Conservation (phyloP, 2,113 vertebrate genomes). For the Gymnocephalus cernua region DNA sequence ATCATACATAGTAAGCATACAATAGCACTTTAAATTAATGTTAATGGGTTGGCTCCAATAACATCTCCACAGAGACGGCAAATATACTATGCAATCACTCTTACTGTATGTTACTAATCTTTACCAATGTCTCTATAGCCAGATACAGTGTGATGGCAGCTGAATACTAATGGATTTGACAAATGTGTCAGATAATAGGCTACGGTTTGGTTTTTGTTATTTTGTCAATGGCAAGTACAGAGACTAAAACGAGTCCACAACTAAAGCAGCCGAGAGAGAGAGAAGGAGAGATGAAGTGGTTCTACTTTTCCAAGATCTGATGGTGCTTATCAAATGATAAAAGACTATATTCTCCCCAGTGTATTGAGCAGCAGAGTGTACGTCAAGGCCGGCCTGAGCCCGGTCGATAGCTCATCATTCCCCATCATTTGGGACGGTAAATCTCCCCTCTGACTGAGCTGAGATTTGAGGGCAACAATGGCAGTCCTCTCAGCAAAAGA, state of each 20-base stretch:
- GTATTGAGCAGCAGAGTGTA: conserved; percentile 48
- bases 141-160: not conserved
- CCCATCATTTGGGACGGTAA: conserved; percentile 57
- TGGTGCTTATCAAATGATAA: conserved; percentile 48
- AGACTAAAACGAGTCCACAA: conserved; percentile 5
- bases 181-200: conserved; percentile 6
- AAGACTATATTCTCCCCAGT: conserved; percentile 44
- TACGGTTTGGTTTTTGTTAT: not conserved
- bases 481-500: conserved; percentile 35
- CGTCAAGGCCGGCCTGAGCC: conserved; percentile 51
- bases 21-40: not conserved
- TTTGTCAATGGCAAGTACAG: not conserved
- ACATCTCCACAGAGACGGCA: not conserved
- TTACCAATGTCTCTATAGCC: not conserved
- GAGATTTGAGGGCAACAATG: conserved; percentile 49
- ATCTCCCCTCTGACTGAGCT: conserved; percentile 51
- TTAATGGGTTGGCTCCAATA: not conserved
- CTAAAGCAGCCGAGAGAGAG: conserved; percentile 28
- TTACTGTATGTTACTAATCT: not conserved
- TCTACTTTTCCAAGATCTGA: conserved; percentile 37
- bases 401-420: conserved; percentile 76
- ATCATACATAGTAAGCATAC: no score
- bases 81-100: not conserved
- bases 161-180: not conserved
- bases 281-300: conserved; percentile 21